phyloP scores from a whole-genome alignment of 2,797 vertebrate genomes.

The Gobio occitaniae region DNA sequence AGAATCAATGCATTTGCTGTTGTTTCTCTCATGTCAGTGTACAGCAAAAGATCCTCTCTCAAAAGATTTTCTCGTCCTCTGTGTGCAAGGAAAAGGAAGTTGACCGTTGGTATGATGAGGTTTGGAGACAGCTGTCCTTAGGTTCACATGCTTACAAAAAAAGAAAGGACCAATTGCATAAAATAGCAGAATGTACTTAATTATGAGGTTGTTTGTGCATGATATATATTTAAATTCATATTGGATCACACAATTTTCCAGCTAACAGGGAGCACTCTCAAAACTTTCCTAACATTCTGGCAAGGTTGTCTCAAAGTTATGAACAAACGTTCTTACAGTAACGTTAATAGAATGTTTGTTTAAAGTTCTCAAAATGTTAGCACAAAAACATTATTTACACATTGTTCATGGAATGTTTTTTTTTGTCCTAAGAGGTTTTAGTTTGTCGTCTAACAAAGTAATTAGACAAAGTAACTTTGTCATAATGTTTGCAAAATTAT shows the following conservation, averaged over 20 bases:
- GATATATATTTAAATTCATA: not conserved
- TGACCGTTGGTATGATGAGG: not conserved
- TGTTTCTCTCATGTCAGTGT: not conserved
- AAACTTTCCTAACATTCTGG: not conserved
- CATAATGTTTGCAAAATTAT: not conserved
- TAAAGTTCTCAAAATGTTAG: not conserved
- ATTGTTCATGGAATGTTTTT: not conserved
- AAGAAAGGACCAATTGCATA: not conserved
- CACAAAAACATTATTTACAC: not conserved
- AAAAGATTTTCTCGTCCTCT: constrained; percentile 5
- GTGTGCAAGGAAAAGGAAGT: not conserved
- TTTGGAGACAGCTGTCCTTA: not conserved
- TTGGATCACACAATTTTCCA: not conserved
- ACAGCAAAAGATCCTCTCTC: not conserved
- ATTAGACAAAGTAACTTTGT: not conserved
- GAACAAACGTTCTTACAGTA: not conserved
- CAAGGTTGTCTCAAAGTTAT: not conserved
- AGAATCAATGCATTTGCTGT: not conserved
- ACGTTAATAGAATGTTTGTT: not conserved
- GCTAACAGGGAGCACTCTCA: not conserved
- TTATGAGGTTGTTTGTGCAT: not conserved
- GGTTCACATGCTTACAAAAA: not conserved
- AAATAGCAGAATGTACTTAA: not conserved
- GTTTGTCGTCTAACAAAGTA: not conserved
- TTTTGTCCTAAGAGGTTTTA: not conserved